phyloP scores from a whole-genome alignment of 2,888 invertebrate species.

The Ypsolopha sequella region DNA sequence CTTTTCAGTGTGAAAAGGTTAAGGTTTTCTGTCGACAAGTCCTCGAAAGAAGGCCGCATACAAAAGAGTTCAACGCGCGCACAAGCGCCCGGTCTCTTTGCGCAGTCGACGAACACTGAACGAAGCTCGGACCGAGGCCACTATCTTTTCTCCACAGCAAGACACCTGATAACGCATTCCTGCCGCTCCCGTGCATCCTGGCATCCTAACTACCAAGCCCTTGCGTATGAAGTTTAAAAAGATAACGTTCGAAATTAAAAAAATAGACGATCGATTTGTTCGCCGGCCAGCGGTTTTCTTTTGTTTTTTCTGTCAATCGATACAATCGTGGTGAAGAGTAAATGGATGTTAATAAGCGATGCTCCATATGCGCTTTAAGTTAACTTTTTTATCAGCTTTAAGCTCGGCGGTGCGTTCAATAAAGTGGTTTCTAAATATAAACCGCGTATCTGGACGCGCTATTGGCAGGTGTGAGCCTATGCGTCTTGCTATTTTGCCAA shows the following conservation, averaged over 20 bases:
- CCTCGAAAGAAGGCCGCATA: conserved; percentile 8
- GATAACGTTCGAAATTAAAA: not conserved
- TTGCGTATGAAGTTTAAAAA: not conserved
- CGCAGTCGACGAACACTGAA: conserved; percentile 39
- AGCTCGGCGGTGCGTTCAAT: conserved; percentile 62
- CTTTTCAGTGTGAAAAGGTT: not conserved
- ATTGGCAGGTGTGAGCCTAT: conserved; percentile 64
- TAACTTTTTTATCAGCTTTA: conserved; percentile 60
- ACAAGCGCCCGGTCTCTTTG: conserved; percentile 38
- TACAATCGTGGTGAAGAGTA: conserved; percentile 61
- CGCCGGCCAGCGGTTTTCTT: not conserved
- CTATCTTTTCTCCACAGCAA: conserved; percentile 50
- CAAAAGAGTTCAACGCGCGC: conserved; percentile 36
- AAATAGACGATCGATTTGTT: not conserved
- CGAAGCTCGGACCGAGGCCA: conserved; percentile 21
- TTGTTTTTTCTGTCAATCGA: conserved; percentile 29
- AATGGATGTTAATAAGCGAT: conserved; percentile 60
- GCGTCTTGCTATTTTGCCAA: conserved; percentile 27
- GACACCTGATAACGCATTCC: conserved; percentile 54
- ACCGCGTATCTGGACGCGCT: conserved; percentile 60
- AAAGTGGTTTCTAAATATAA: conserved; percentile 70
- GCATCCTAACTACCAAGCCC: not conserved
- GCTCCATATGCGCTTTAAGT: conserved; percentile 51
- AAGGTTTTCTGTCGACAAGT: not conserved
- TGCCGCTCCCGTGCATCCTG: conserved; percentile 26